Evolutionary conservation across 2,797 vertebrate genomes (phyloP).

Genomic region (Amazona finschi): DNA sequence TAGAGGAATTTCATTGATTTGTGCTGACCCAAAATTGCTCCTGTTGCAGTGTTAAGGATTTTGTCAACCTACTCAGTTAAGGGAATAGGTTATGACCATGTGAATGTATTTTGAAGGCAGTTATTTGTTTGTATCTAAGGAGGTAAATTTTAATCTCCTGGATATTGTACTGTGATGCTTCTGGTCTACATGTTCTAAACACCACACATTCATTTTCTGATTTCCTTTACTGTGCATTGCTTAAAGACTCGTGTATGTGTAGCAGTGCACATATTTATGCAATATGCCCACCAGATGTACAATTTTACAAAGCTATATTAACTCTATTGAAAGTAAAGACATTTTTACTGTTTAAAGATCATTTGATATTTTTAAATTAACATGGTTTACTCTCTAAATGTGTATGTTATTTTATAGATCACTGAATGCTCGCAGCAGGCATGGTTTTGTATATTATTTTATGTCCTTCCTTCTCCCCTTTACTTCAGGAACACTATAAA

Average conservation of each 20-base stretch:
- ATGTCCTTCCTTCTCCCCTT: background rate
- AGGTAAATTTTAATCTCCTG: background rate
- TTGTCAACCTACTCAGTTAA: background rate
- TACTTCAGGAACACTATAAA: background rate
- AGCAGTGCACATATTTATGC: background rate
- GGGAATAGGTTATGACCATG: background rate
- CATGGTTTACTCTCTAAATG: background rate
- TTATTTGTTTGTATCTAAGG: background rate
- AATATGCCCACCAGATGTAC: background rate
- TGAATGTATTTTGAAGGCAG: background rate
- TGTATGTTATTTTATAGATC: slow-evolving; percentile 5
- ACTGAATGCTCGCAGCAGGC: background rate
- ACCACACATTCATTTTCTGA: background rate
- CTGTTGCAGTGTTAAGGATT: background rate
- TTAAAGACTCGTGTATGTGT: background rate
- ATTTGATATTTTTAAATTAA: slow-evolving; percentile 15
- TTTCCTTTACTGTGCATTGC: background rate
- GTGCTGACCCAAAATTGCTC: rapidly evolving
- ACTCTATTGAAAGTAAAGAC: slow-evolving; percentile 19
- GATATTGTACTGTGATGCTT: background rate
- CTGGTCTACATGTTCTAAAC: background rate
- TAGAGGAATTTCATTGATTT: background rate
- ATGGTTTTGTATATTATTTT: slow-evolving; percentile 13
- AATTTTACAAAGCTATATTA: background rate
- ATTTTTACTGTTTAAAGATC: slow-evolving; percentile 15